Evolutionary conservation across 2,888 invertebrate species (phyloP).

Genomic region (Ichneumoninae sp.): DNA sequence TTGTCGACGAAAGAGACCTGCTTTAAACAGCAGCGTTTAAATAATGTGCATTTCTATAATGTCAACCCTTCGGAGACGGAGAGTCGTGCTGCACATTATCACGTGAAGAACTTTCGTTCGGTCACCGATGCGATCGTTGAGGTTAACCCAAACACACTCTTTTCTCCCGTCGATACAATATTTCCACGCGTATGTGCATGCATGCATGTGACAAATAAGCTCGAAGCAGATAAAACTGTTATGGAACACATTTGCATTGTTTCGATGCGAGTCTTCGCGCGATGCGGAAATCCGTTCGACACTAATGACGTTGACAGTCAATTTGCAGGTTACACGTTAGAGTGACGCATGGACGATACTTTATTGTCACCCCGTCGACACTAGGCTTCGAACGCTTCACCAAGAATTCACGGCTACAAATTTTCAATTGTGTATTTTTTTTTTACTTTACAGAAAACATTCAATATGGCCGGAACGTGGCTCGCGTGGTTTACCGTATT

Average conservation of each 20-base stretch:
- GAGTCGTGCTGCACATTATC: background rate
- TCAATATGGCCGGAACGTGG: constrained; percentile 68
- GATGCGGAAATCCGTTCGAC: constrained; percentile 13
- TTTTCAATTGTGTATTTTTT: background rate
- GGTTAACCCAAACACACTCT: constrained; percentile 2
- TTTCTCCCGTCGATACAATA: background rate
- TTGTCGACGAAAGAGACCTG: background rate
- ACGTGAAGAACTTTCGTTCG: constrained; percentile 2
- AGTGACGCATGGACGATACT: background rate
- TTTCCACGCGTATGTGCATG: background rate
- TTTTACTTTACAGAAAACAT: constrained; percentile 69
- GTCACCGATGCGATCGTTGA: background rate
- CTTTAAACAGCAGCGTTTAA: background rate
- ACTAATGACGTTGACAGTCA: constrained; percentile 20
- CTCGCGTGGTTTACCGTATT: constrained; percentile 65
- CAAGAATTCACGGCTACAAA: background rate
- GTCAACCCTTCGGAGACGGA: background rate
- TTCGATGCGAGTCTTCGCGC: background rate
- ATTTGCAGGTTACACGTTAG: constrained; percentile 30
- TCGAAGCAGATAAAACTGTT: constrained; percentile 2
- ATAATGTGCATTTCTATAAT: background rate
- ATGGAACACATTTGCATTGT: background rate
- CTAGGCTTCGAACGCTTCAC: constrained; percentile 49
- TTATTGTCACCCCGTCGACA: constrained; percentile 37
- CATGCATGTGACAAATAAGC: background rate